phyloP scores from a whole-genome alignment of 2,797 vertebrate genomes.

The Clamator glandarius region DNA sequence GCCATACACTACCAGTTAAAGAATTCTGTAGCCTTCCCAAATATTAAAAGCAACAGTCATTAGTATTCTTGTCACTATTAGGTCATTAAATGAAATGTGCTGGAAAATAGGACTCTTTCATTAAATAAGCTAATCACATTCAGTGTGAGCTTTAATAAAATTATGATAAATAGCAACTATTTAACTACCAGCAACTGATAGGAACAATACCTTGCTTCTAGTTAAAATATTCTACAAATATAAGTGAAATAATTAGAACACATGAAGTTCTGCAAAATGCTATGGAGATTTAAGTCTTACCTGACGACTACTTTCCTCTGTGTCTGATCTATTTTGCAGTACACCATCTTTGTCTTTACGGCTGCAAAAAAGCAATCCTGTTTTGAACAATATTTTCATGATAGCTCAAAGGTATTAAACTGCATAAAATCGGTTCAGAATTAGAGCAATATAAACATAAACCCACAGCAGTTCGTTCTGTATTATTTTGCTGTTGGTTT shows the following conservation, averaged over 20 bases:
- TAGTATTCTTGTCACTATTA: conserved; percentile 83
- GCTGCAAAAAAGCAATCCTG: conserved; percentile 77
- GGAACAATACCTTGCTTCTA: conserved; percentile 74
- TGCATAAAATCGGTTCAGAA: not conserved
- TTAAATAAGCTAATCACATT: conserved; percentile 88
- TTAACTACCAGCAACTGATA: conserved; percentile 79
- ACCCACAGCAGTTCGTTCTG: not conserved
- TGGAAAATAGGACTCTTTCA: conserved; percentile 88
- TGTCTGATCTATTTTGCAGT: conserved; percentile 99
- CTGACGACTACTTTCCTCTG: conserved; percentile 97
- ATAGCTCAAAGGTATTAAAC: not conserved
- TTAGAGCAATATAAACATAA: not conserved
- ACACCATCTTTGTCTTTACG: conserved; percentile 98
- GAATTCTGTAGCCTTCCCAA: conserved; percentile 59
- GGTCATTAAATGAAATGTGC: conserved; percentile 89
- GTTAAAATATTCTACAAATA: conserved; percentile 75
- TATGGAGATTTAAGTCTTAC: conserved; percentile 80
- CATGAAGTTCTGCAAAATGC: conserved; percentile 65
- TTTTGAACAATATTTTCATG: conserved; percentile 12
- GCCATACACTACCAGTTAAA: conserved; percentile 17
- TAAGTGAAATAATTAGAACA: conserved; percentile 74
- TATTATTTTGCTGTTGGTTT: not conserved
- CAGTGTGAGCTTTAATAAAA: conserved; percentile 86
- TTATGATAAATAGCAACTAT: conserved; percentile 86
- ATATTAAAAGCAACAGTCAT: conserved; percentile 77